Evolutionary conservation across 2,888 invertebrate species (phyloP), one percentile per base, ranked within the genome.

Genomic region (Uloborus plumipes): DNA sequence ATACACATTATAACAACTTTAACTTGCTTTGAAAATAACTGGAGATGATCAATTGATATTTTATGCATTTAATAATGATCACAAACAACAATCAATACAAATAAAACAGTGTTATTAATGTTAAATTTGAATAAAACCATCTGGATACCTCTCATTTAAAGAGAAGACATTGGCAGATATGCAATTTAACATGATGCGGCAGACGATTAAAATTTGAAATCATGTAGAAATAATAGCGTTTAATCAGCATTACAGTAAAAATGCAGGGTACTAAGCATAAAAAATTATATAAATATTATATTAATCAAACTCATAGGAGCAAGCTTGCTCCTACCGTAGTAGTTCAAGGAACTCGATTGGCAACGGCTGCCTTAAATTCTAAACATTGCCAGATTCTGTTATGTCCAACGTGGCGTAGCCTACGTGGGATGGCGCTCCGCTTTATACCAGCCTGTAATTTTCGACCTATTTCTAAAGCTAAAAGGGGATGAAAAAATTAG

Each of bases 291-390:
- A 64, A 64, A 64, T 47, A 49, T 18, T 47, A 47, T 64, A n/a
- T 64, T 47, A 64, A 64, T 64, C 49, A 47, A 64, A n/a, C 49
- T 64, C 47, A 67, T 53, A 50, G 15, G 31, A 39, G 39, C 58
- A 70, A 58, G 70, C 70, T 58, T 69, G 55, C 71, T 61, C 64
- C 65, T 71, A 76, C 76, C 72, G 72, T 59, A 59, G 11, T 71
- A 82, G 82, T 82, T 82, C 82, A 82, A 82, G 66, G 82, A 82
- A 82, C 82, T 64, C 55, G 74, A 74, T 74, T 79, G 82, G 82
- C 82, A 82, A 82, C 82, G 82, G 74, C 61, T 74, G 62, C 59
- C 70, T 67, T 51, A 16, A 53, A 20, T 26, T 58, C 64, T 62
- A 47, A 70, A 39, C 62, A 50, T 62, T 81, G 80, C 80, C 80